Percentiles rank a stretch among this genome's conserved stretches.
phyloP scores from a whole-genome alignment of 1,140 invertebrate species.

The Pollicipes pollicipes region DNA sequence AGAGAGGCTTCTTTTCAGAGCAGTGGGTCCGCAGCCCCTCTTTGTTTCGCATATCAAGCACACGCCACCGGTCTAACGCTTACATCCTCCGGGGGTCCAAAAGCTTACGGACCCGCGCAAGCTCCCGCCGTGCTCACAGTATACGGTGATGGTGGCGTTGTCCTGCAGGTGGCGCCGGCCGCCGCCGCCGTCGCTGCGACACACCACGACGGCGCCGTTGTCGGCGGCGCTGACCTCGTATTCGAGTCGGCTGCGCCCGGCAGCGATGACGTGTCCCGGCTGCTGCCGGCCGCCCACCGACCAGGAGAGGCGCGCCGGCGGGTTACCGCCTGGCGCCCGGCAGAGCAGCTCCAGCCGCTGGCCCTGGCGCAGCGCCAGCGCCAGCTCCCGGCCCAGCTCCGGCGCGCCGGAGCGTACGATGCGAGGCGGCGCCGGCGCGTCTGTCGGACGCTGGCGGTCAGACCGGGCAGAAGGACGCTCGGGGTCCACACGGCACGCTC shows the following conservation, averaged over 20 bases:
- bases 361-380: constrained; percentile 23
- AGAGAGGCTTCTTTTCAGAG: no score
- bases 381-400: constrained; percentile 27
- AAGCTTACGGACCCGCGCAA: no score
- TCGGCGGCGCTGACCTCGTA: constrained; percentile 56
- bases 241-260: no score
- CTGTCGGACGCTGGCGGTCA: constrained; percentile 19
- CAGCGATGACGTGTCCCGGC: neutral
- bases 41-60: no score
- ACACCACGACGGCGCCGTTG: constrained; percentile 74
- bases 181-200: constrained; percentile 78
- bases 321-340: constrained; percentile 76
- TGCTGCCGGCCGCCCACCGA: constrained; percentile 12
- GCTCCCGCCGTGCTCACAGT: constrained; percentile 21
- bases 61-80: no score
- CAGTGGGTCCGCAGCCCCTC: no score
- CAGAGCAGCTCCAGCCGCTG: constrained; percentile 34
- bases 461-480: no score
- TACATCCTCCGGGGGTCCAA: no score
- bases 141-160: constrained; percentile 14
- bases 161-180: constrained; percentile 36
- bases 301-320: constrained; percentile 17
- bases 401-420: no score
- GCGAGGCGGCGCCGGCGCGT: constrained; percentile 28
- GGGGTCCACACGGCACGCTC: no score